These are phyloP conservation scores for Micronycteris hirsuta DNA, from an alignment of 2,113 vertebrate species.

Conservation along the genomic window DNA sequence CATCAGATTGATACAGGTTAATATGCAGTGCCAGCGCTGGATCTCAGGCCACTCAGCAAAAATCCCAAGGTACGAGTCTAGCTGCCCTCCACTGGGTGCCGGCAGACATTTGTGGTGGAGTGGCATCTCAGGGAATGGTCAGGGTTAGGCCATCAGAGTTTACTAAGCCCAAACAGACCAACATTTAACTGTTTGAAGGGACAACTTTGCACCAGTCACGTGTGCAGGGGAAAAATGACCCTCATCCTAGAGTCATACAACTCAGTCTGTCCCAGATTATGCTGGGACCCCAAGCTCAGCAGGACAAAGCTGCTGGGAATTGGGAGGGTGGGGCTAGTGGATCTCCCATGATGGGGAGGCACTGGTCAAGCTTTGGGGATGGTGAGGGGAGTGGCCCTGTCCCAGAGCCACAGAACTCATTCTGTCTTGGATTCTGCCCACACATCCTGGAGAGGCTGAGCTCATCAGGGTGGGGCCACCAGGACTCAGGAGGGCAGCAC, in stretches of 20 bases:
- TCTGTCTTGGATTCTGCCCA: not conserved
- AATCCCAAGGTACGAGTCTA: not conserved
- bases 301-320: not conserved
- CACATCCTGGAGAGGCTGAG: not conserved
- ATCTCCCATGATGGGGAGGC: not conserved
- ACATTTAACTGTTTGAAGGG: not conserved
- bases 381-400: not conserved
- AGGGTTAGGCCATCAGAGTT: not conserved
- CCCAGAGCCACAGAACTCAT: not conserved
- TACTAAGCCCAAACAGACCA: not conserved
- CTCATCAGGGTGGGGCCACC: not conserved
- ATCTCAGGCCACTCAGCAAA: not conserved
- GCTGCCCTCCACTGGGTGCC: not conserved
- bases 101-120: not conserved
- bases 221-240: not conserved
- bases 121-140: not conserved
- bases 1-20: not conserved
- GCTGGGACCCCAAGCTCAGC: not conserved
- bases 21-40: not conserved
- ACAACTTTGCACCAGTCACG: not conserved
- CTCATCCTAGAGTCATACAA: not conserved
- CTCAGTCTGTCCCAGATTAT: not conserved
- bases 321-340: not conserved
- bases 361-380: not conserved
- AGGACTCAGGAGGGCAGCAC: not conserved